Base-by-base conservation (phyloP, 2,797 vertebrate species). In the Coendou prehensilis region DNA sequence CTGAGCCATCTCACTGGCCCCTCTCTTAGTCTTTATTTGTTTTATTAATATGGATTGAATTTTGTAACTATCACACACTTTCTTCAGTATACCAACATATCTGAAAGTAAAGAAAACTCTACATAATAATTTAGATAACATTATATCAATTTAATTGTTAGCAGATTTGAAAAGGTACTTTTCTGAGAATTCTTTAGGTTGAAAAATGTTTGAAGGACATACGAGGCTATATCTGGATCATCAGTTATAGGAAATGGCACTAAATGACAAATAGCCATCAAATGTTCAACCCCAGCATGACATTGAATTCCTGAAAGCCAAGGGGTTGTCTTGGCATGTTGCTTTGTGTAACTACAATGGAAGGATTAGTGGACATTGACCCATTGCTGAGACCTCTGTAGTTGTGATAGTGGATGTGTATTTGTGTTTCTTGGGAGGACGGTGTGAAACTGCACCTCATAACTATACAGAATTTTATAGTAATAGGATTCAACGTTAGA, bases 401-500 rank as follows among this genome's bases (percentile, higher is more conserved):
- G 6, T 61, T 81, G 30, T 45, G 5, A 82, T 2, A 52, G 10
- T 57, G 9, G 23, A 4, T 89, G 9, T 54, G 3, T 57, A 15
- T 45, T 7, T 8, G 1, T 33, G 14, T 6, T 1, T 80, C 3
- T 37, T 47, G 2, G 1, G 10, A 1, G 0, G 14, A 3, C 1
- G 15, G 11, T 18, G 8, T 82, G 20, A 84, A 93, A 91, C 1
- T 67, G 6, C 8, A 5, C 33, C 82, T 93, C 56, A 47, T 50
- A 87, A 30, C 30, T 69, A 1, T 26, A 37, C 9, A 75, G 8
- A 50, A 4, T 1, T 79, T 87, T 54, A 63, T 17, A 6, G 30
- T 57, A 90, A 78, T 73, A 61, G 15, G 5, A 41, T 17, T 10
- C 4, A 33, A 33, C 64, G 15, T 14, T 80, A 13, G 30, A 67